Evolutionary conservation across 2,888 invertebrate genomes (phyloP).

Genomic region (Agrochola macilenta): DNA sequence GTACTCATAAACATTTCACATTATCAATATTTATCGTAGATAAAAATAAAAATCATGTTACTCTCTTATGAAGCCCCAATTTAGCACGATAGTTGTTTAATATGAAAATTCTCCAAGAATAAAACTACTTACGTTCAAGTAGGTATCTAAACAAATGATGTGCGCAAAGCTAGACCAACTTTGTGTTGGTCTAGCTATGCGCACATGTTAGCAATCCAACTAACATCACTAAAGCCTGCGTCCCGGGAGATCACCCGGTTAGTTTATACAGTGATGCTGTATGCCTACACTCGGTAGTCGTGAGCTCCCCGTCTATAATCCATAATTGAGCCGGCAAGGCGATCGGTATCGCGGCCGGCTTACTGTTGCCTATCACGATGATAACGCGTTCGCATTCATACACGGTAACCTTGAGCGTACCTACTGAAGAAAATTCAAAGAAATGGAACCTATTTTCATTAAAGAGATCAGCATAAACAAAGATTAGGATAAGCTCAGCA

Average conservation of each 20-base stretch:
- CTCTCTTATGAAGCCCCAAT: too few relatives aligned
- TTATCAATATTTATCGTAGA: too few relatives aligned
- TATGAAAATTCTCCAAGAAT: too few relatives aligned
- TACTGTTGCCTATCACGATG: constrained; percentile 63
- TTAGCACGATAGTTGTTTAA: too few relatives aligned
- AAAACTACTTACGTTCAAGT: too few relatives aligned
- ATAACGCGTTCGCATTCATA: constrained; percentile 33
- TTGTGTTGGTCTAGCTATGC: too few relatives aligned
- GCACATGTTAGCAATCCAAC: not conserved
- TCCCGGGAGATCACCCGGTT: not conserved
- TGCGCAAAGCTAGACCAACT: not conserved
- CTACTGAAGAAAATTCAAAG: not conserved
- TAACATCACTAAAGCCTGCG: not conserved
- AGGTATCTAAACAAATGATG: not conserved
- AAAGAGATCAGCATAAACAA: too few relatives aligned
- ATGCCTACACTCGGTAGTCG: not conserved
- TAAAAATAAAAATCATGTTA: too few relatives aligned
- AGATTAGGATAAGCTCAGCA: not conserved
- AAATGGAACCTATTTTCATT: not conserved
- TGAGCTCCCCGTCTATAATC: constrained; percentile 57
- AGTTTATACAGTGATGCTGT: not conserved
- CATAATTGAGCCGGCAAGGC: constrained; percentile 55
- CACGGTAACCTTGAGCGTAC: constrained; percentile 18
- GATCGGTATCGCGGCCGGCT: constrained; percentile 60
- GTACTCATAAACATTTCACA: too few relatives aligned